Evolutionary conservation across 2,797 vertebrate genomes (phyloP).

Genomic region (Catharus ustulatus): DNA sequence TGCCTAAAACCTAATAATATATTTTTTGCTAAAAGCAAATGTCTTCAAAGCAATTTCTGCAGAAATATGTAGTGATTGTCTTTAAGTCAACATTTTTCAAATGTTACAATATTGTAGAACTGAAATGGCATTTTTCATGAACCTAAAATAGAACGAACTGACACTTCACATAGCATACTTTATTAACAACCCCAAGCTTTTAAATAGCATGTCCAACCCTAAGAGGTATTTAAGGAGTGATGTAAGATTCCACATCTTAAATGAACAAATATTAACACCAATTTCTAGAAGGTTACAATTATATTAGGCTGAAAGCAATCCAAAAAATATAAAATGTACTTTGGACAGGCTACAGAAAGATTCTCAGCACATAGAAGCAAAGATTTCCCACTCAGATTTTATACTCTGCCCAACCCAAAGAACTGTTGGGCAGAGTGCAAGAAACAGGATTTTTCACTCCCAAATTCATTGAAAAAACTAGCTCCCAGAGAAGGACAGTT

Average conservation of each 20-base stretch:
- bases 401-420: neutral
- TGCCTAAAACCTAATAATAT: neutral
- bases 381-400: neutral
- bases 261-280: neutral
- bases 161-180: neutral
- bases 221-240: neutral
- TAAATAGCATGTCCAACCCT: neutral
- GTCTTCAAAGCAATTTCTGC: neutral
- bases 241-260: neutral
- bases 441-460: neutral
- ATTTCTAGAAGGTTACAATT: neutral
- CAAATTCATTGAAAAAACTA: neutral
- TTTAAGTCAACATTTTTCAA: constrained; percentile 29
- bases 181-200: neutral
- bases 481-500: neutral
- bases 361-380: neutral
- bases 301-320: neutral
- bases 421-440: neutral
- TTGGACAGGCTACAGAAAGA: neutral
- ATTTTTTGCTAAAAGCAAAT: neutral
- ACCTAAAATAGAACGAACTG: neutral
- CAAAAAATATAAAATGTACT: neutral
- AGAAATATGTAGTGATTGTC: neutral
- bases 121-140: neutral
- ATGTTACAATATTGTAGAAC: neutral